These are phyloP conservation scores for Maniola jurtina DNA, from an alignment of 1,140 invertebrate species.

Conservation along the genomic window DNA sequence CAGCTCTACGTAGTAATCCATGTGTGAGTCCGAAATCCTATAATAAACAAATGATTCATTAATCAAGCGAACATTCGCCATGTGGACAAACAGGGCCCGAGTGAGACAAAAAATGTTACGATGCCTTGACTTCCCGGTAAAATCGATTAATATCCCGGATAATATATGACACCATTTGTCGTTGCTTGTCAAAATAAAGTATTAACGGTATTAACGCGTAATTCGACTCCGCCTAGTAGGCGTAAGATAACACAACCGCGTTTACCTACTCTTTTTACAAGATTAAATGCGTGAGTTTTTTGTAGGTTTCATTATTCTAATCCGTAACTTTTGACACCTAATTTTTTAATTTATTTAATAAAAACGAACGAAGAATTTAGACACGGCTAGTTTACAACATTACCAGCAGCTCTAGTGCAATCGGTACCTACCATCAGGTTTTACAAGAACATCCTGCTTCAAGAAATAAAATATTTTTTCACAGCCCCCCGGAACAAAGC, in stretches of 20 bases:
- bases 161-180: conserved; percentile 39
- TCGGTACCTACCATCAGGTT: too few relatives aligned
- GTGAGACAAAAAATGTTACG: conserved; percentile 24
- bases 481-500: conserved; percentile 60
- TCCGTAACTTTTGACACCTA: background rate
- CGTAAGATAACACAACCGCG: background rate
- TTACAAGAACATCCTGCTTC: too few relatives aligned
- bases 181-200: conserved; percentile 40
- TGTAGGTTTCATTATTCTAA: background rate
- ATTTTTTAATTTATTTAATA: background rate
- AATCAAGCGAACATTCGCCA: conserved; percentile 31
- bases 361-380: too few relatives aligned
- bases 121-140: conserved; percentile 34
- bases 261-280: background rate
- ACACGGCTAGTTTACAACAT: too few relatives aligned
- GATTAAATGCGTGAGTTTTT: background rate
- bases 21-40: conserved; percentile 5
- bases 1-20: background rate
- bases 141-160: conserved; percentile 33
- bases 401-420: too few relatives aligned
- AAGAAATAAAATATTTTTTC: background rate
- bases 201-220: conserved; percentile 40
- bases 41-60: conserved; percentile 34
- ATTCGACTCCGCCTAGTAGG: conserved; percentile 31
- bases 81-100: conserved; percentile 29